Base-by-base conservation (phyloP, 2,113 vertebrate genomes). In the Candoia aspera region DNA sequence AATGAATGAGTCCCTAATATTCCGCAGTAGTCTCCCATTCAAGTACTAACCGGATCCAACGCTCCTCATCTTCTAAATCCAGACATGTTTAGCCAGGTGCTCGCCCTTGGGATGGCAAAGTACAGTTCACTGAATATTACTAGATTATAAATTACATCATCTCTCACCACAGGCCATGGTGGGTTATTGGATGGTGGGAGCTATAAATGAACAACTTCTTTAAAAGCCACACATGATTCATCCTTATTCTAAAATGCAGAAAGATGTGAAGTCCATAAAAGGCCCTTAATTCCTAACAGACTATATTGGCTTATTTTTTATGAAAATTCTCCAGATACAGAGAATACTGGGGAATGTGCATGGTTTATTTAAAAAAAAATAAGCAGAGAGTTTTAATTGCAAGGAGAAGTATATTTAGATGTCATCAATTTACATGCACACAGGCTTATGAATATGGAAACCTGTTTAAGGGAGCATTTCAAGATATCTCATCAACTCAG, bases 391-490 rank as follows among this genome's bases (percentile, higher is more conserved):
- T 92, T 95, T 95, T 95, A 94, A 95, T 95, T 89, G 89, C 49
- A 60, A 93, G 55, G 92, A 95, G 86, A 62, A 9, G 90, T 95
- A 96, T 96, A 96, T 96, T 97, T 96, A 96, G 96, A 93, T 0
- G 0, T 88, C 37, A 0, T 92, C 95, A 94, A 86, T 91, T 93
- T 88, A 90, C 94, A 94, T 95, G 94, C 94, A 93, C 21, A 89
- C 95, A 94, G 79, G 53, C 95, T 96, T 96, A 95, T 96, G 95
- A 96, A 96, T 96, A 96, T 95, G 95, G 96, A 96, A 96, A 90
- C 94, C 93, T 91, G 92, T 95, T 92, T 96, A 33, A 0, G 84
- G 0, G 0, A 96, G 95, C 91, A 95, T 94, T 94, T 96, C 91
- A 91, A 95, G 95, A 95, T 90, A 95, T 88, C 91, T 96, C 95